Base-by-base conservation (phyloP, 2,888 invertebrate species). In the Coecobrya sp. region DNA sequence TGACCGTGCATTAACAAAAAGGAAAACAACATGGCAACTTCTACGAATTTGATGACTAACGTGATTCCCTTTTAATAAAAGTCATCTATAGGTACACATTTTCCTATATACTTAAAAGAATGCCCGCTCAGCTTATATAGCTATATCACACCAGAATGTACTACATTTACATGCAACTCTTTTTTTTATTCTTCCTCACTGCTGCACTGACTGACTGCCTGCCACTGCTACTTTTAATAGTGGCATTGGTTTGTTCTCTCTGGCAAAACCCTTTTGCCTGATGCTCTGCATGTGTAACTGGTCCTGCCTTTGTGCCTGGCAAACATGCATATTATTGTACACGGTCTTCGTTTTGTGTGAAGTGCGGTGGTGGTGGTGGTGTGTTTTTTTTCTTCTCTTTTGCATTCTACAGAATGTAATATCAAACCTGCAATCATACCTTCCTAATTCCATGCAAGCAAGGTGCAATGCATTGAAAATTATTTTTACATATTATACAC, bases 41-140 rank as follows among this genome's bases (percentile, higher is more conserved):
- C 89, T 89, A 84, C 68, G 84, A 89, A 70, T 89, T 89, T 27
- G 84, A 89, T 89, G 89, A 89, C 89, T 89, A 89, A 89, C 89
- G 73, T 89, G 89, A 89, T 89, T 89, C 89, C 82, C 70, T 65
- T 68, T 55, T 36, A 81, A 30, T 81, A 81, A 81, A 81, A 81
- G 81, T 81, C 81, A 81, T 81, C 55, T 52, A 55, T 81, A 81
- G 81, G 81, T 81, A 81, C 76, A 76, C 49, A 19, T 49, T 49
- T 42, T 70, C n/a, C n/a, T 62, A 62, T 10, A 65, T 13, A 52
- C 22, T 13, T 22, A 4, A 11, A 59, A 16, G 36, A 36, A 36
- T 36, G 19, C 27, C 22, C 59, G 7, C 11, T 65, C 22, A 11
- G 65, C 65, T 62, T 3, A 3, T 62, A 22, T 62, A 27, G 22